These are phyloP conservation scores for Oophaga sylvatica DNA, from an alignment of 2,797 vertebrate species.

Conservation along the genomic window DNA sequence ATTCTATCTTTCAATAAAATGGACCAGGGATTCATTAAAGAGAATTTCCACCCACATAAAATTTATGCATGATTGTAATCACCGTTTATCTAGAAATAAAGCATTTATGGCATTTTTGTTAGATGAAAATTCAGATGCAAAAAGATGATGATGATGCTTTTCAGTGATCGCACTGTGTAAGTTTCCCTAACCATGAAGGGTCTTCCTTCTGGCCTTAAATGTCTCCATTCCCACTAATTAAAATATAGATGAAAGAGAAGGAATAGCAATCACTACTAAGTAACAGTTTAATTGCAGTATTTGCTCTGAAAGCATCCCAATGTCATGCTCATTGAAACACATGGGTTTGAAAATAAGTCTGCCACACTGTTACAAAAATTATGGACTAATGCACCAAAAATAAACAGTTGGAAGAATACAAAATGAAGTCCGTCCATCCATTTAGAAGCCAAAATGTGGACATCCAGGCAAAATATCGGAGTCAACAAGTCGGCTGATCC, in stretches of 20 bases:
- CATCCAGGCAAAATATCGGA: too few relatives aligned
- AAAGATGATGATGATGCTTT: not conserved
- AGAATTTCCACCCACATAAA: not conserved
- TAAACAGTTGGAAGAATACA: too few relatives aligned
- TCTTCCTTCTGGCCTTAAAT: not conserved
- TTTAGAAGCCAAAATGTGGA: too few relatives aligned
- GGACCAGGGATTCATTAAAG: not conserved
- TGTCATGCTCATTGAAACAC: not conserved
- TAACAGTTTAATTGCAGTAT: not conserved
- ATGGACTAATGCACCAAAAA: too few relatives aligned
- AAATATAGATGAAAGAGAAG: not conserved
- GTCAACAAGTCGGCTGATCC: too few relatives aligned
- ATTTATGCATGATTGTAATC: not conserved
- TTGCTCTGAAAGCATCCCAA: too few relatives aligned
- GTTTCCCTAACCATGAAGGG: not conserved
- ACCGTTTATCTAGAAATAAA: not conserved
- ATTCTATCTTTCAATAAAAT: not conserved
- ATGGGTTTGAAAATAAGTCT: too few relatives aligned
- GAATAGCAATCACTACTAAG: not conserved
- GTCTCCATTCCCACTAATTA: not conserved
- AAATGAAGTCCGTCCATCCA: too few relatives aligned
- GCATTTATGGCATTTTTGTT: not conserved
- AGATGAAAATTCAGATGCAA: constrained; percentile 1
- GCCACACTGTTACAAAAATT: too few relatives aligned
- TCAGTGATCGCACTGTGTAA: not conserved